Conservation (phyloP, 2,797 vertebrate species). For the Sebastes itinus region DNA sequence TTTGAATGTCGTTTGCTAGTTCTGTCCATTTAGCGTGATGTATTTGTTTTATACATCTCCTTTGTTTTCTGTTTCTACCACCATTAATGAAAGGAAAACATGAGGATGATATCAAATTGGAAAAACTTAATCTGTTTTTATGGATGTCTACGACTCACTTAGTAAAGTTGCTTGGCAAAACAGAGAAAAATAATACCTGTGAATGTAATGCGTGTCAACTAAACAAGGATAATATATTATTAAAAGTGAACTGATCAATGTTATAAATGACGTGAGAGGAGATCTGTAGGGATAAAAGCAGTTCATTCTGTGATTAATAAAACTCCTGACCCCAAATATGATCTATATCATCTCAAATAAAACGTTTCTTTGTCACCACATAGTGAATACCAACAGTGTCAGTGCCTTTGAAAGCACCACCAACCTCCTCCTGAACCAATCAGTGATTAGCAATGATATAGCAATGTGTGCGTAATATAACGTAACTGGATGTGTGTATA, state of each 20-base stretch:
- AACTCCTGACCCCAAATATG: conserved; percentile 9
- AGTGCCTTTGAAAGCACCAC: conserved; percentile 50
- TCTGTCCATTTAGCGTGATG: conserved; percentile 25
- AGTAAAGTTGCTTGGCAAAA: background rate
- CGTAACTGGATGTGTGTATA: conserved; percentile 60
- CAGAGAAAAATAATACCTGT: conserved; percentile 14
- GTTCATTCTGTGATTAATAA: conserved; percentile 40
- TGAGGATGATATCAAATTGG: background rate
- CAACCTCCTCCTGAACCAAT: conserved; percentile 74
- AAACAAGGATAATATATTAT: conserved; percentile 5
- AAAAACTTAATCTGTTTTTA: background rate
- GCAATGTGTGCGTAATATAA: conserved; percentile 52
- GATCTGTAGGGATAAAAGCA: conserved; percentile 34
- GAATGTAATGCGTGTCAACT: conserved; percentile 12
- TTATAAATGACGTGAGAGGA: conserved; percentile 14
- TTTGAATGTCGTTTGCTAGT: conserved; percentile 51
- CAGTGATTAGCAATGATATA: conserved; percentile 70
- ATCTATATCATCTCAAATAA: conserved; percentile 38
- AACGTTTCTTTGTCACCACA: conserved; percentile 50
- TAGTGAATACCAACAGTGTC: conserved; percentile 47
- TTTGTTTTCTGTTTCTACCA: background rate
- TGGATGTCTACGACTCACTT: background rate
- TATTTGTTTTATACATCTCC: background rate
- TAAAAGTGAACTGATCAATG: conserved; percentile 13
- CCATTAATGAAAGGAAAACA: background rate